phyloP scores from a whole-genome alignment of 92 coral and sea anemone genomes.

The Phenganax marumi region DNA sequence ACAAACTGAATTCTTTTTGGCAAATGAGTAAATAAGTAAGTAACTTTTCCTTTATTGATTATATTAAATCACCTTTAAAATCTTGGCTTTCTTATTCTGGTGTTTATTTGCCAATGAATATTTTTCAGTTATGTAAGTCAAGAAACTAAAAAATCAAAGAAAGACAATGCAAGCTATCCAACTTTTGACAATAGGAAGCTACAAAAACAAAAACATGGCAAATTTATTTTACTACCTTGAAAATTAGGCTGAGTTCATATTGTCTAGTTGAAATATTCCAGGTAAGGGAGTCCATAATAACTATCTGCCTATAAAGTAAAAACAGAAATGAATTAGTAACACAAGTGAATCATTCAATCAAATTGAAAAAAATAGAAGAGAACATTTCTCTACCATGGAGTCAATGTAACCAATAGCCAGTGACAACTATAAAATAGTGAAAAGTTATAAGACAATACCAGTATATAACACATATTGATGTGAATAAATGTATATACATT shows the following conservation, averaged over 20 bases:
- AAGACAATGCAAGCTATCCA: not conserved
- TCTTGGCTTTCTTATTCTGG: not conserved
- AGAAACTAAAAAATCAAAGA: constrained; percentile 10
- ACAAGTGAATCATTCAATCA: not conserved
- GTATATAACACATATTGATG: too few relatives aligned
- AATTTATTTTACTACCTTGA: not conserved
- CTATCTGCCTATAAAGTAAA: constrained; percentile 48
- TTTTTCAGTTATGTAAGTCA: not conserved
- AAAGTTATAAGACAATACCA: not conserved
- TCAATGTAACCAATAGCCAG: not conserved
- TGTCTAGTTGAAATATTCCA: constrained; percentile 63
- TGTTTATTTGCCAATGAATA: constrained; percentile 1
- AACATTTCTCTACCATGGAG: not conserved
- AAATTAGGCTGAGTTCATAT: constrained; percentile 13
- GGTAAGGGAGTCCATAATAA: constrained; percentile 72
- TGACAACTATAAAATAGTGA: not conserved
- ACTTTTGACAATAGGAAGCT: not conserved
- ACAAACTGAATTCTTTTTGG: not conserved
- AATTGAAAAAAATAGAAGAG: not conserved
- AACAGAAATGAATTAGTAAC: not conserved
- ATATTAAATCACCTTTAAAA: constrained; percentile 7
- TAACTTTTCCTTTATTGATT: not conserved
- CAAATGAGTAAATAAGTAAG: not conserved
- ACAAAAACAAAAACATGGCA: not conserved
- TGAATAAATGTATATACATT: too few relatives aligned